Percentiles rank a stretch among this genome's conserved stretches.
These are phyloP conservation scores for Strigamia maritima DNA, from an alignment of 2,888 invertebrate genomes.

Conservation along the genomic window DNA sequence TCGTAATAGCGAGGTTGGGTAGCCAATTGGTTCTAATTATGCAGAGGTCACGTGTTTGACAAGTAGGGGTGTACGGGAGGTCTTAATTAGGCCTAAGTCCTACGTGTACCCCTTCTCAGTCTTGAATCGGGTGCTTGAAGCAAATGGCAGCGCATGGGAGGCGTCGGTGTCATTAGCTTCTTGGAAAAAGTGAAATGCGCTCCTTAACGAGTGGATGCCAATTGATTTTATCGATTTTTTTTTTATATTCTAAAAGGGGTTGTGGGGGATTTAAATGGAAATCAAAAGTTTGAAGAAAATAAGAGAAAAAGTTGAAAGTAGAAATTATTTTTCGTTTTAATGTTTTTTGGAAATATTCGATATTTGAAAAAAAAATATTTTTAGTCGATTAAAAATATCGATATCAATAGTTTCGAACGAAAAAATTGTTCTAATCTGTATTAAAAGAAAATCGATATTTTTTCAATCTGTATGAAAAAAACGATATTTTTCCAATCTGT, in stretches of 20 bases:
- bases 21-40: slow-evolving; percentile 16
- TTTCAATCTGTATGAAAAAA: too few species aligned
- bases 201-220: slow-evolving; percentile 15
- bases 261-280: background rate
- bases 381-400: too few species aligned
- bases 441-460: too few species aligned
- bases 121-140: background rate
- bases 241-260: background rate
- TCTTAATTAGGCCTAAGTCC: slow-evolving; percentile 19
- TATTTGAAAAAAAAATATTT: too few species aligned
- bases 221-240: slow-evolving; percentile 18
- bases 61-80: background rate
- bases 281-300: background rate
- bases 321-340: background rate
- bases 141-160: slow-evolving; percentile 9
- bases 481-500: too few species aligned
- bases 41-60: slow-evolving; percentile 23
- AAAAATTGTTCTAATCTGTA: too few species aligned
- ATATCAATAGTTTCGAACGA: too few species aligned
- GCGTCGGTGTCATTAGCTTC: slow-evolving; percentile 23
- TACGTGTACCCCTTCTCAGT: slow-evolving; percentile 1
- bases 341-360: background rate
- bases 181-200: slow-evolving; percentile 19
- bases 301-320: background rate
- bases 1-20: background rate